Evolutionary conservation across 2,797 vertebrate genomes (phyloP), one percentile per base, ranked within the genome.

Genomic region (Remorina albescens): DNA sequence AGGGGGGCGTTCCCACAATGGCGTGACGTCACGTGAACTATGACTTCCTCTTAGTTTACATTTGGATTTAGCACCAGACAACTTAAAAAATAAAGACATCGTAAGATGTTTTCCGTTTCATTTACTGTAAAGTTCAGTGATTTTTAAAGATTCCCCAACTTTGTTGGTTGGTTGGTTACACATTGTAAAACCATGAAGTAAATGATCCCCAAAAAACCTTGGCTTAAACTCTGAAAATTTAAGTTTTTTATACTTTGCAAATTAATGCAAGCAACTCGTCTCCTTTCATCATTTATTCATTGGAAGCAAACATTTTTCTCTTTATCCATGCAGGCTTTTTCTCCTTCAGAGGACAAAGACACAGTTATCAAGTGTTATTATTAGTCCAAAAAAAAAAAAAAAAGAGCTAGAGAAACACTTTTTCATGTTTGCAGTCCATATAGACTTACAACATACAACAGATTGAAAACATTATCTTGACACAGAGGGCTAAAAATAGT

Each of bases 271-370:
- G 85, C 80, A 91, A 78, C 82, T 91, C 73, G 72, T 92, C 91
- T 79, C 74, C 71, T 84, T 80, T 92, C 84, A 92, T 95, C 83
- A 90, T 88, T 93, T 92, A 93, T 94, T 94, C 86, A 94, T 93
- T 83, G 74, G 62, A 71, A 86, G 76, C 86, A 93, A 93, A 91
- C 91, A 86, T 91, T 92, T 91, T 81, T 71, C 78, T 89, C 74
- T 85, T 66, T 81, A 70, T 83, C 74, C 71, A 50, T 69, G 73
- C 58, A 54, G 58, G 56, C 51, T 63, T 85, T 65, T 73, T 82
- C 65, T 61, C 70, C 78, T 80, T 78, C 76, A 83, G 74, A 80
- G 78, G 68, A 74, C 67, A 62, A 69, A 83, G 76, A 81, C 67
- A 67, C 50, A 74, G 71, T 72, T 81, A 71, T 56, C 37, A 37